Evolutionary conservation across 2,797 vertebrate species (phyloP).

Genomic region (Megaceryle alcyon): DNA sequence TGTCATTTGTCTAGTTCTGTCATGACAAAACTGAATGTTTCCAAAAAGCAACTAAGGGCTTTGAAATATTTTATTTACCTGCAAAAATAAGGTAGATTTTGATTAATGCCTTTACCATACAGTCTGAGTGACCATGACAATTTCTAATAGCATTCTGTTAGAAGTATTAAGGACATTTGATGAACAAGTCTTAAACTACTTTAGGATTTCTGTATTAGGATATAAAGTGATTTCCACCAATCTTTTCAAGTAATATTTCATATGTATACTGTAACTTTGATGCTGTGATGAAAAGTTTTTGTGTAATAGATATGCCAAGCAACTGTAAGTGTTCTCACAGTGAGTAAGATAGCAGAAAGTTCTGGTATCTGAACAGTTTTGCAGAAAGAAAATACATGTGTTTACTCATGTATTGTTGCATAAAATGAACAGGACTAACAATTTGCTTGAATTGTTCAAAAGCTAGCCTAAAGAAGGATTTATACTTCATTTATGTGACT

Average conservation of each 20-base stretch:
- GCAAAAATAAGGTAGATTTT: background rate
- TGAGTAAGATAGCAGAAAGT: background rate
- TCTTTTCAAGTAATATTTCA: background rate
- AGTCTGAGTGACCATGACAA: background rate
- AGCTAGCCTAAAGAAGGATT: background rate
- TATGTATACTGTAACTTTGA: background rate
- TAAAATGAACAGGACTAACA: background rate
- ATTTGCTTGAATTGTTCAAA: background rate
- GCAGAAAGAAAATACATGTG: background rate
- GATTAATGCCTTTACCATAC: background rate
- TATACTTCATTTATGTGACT: background rate
- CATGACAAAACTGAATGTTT: background rate
- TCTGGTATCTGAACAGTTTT: background rate
- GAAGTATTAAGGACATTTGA: background rate
- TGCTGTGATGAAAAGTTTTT: background rate
- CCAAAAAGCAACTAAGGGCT: background rate
- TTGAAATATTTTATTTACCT: background rate
- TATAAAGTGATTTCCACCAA: background rate
- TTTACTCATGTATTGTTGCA: background rate
- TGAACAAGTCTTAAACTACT: background rate
- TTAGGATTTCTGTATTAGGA: background rate
- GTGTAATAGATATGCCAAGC: background rate
- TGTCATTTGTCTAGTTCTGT: background rate
- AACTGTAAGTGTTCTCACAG: background rate
- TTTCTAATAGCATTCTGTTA: background rate